Base-by-base conservation (phyloP, 1,140 invertebrate genomes). In the Cotesia chilonis region DNA sequence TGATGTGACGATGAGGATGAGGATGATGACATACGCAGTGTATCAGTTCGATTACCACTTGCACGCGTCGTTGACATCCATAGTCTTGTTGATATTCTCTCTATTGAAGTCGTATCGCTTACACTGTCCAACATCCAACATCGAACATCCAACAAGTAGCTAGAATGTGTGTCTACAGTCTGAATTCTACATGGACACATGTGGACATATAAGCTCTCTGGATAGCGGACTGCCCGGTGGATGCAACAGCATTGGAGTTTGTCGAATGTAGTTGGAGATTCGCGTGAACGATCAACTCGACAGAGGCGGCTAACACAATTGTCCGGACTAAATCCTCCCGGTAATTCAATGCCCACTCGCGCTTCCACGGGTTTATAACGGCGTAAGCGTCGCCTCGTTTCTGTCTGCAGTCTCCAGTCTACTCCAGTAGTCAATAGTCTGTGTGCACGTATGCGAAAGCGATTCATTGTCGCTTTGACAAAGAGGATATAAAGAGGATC, bases 261-360 rank as follows among this genome's bases (percentile, higher is more conserved):
- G 73, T 65, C 68, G 63, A 67, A 70, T 68, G 57, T 67, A 64
- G 64, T 68, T 60, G 54, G 54, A 35, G 60, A 47, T 63, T 57
- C 75, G 74, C 71, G 75, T 74, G 67, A 76, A 74, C 75, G 72
- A 76, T 76, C 73, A 76, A 74, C 73, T 73, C 72, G 65, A 72
- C 71, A 72, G 65, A 72, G 55, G 38, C 54, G 57, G 75, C 70
- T 76, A 76, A 76, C 75, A 71, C 60, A 65, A 73, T 74, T 72
- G 75, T 70, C 37, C 69, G 59, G 69, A 55, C 66, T 73, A 74
- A 76, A 76, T 73, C 72, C 65, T 68, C 52, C 55, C 75, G 70
- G 75, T 76, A 76, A 76, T 76, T 76, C 75, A 74, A 73, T 76
- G 72, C 72, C 41, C 72, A 75, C 64, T 70, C 63, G 68, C 70